Evolutionary conservation across 2,797 vertebrate genomes (phyloP), one percentile per base, ranked within the genome.

Genomic region (Macrochelys suwanniensis): DNA sequence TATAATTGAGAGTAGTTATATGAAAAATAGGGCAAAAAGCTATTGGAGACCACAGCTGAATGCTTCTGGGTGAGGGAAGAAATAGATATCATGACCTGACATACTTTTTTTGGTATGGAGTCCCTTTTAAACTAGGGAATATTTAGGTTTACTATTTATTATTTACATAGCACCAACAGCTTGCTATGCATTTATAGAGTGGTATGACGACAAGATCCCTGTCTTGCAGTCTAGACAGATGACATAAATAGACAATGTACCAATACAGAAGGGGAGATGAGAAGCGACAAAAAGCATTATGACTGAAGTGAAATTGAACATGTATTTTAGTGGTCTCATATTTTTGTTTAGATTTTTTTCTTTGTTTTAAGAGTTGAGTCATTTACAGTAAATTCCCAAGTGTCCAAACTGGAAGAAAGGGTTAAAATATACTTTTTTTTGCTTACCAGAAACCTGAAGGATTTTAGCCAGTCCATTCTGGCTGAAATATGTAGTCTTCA

Each of bases 401-500:
- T 80, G 54, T 94, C 45, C 51, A 87, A 89, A 79, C 1, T 80
- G 47, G 65, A 59, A 6, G 80, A 89, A 95, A 89, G 25, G 0
- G 6, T 76, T 93, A 89, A 54, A 65, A 3, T n/a, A 50, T 42
- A 28, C 19, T 33, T 33, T 77, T 37, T 23, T 82, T 80, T 42
- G 81, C 10, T 53, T 90, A 78, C 23, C 13, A 92, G 81, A 23
- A 96, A 76, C 82, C 82, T 86, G 4, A 89, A 90, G 87, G 91
- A 79, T 95, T 94, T 79, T 68, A 74, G 42, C 31, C 33, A 77
- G 54, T 31, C 33, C 68, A 47, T 49, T 92, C n/a, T 92, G 84
- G 33, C 45, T 94, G 85, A 97, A 94, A 93, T 88, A 88, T 3
- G 26, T 56, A 92, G 3, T 79, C 26, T 95, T 80, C 79, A 78